Conservation (phyloP, 2,888 invertebrate genomes). For the Cheilosia impressa region DNA sequence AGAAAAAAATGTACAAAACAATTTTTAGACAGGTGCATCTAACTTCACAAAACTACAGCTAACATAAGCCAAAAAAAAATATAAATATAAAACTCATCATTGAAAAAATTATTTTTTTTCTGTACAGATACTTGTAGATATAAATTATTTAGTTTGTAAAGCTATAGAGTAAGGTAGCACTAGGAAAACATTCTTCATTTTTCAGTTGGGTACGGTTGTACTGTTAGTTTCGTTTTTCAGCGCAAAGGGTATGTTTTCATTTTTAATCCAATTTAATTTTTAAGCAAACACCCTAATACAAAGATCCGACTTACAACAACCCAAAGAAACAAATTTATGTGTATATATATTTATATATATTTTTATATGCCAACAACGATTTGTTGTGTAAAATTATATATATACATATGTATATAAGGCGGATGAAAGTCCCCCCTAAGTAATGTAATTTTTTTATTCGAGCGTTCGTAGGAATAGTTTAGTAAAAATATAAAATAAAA, state of each 20-base stretch:
- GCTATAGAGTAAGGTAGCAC: slow-evolving; percentile 36
- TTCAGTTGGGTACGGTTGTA: slow-evolving; percentile 49
- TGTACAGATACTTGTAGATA: slow-evolving; percentile 62
- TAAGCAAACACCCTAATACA: slow-evolving; percentile 34
- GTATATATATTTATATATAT: slow-evolving; percentile 73
- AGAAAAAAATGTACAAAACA: slow-evolving; percentile 78
- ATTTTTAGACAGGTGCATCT: slow-evolving; percentile 36
- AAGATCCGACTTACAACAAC: slow-evolving; percentile 26
- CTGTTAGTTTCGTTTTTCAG: slow-evolving; percentile 13
- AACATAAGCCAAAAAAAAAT: slow-evolving; percentile 78
- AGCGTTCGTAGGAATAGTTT: slow-evolving; percentile 69
- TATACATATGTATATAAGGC: slow-evolving; percentile 80
- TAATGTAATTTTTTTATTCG: slow-evolving; percentile 76
- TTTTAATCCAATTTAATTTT: slow-evolving; percentile 2
- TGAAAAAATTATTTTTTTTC: slow-evolving; percentile 65
- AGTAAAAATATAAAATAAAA: slow-evolving; percentile 42
- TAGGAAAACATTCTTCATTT: slow-evolving; percentile 36
- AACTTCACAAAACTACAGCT: slow-evolving; percentile 79
- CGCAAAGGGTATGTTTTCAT: slow-evolving; percentile 24
- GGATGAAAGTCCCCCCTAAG: slow-evolving; percentile 82
- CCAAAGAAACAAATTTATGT: slow-evolving; percentile 37
- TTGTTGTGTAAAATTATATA: slow-evolving; percentile 76
- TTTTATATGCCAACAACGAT: slow-evolving; percentile 63
- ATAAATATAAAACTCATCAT: slow-evolving; percentile 75
- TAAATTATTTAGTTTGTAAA: slow-evolving; percentile 70